Conservation (phyloP, 2,113 vertebrate genomes). For the Zosterops lateralis region DNA sequence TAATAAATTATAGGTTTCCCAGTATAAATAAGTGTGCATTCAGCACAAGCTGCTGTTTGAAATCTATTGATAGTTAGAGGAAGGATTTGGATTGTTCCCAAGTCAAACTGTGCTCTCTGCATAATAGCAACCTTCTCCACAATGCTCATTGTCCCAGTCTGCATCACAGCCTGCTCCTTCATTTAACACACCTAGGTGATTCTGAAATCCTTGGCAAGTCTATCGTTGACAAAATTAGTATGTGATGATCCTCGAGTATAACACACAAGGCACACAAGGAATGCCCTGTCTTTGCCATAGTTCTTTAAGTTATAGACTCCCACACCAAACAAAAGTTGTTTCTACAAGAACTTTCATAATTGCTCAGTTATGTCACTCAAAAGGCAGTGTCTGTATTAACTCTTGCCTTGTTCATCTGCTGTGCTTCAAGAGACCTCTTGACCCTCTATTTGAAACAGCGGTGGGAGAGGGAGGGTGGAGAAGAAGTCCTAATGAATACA, state of each 20-base stretch:
- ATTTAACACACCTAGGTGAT: neutral
- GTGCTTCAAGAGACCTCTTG: neutral
- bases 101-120: neutral
- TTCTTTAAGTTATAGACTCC: neutral
- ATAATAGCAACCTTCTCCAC: neutral
- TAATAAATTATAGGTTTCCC: slow-evolving; percentile 53
- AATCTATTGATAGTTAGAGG: neutral
- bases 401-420: neutral
- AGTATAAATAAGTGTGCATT: neutral
- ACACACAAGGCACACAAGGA: neutral
- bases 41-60: slow-evolving; percentile 17
- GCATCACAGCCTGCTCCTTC: neutral
- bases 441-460: neutral
- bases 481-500: neutral
- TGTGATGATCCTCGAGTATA: accelerated
- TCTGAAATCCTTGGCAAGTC: neutral
- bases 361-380: neutral
- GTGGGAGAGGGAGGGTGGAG: neutral
- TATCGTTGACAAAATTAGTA: neutral
- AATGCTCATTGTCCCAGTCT: neutral
- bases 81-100: slow-evolving; percentile 4
- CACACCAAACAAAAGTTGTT: neutral
- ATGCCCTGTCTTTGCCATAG: neutral
- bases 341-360: neutral
- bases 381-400: neutral